phyloP scores from a whole-genome alignment of 2,113 vertebrate genomes.

The Toxotes jaculatrix region DNA sequence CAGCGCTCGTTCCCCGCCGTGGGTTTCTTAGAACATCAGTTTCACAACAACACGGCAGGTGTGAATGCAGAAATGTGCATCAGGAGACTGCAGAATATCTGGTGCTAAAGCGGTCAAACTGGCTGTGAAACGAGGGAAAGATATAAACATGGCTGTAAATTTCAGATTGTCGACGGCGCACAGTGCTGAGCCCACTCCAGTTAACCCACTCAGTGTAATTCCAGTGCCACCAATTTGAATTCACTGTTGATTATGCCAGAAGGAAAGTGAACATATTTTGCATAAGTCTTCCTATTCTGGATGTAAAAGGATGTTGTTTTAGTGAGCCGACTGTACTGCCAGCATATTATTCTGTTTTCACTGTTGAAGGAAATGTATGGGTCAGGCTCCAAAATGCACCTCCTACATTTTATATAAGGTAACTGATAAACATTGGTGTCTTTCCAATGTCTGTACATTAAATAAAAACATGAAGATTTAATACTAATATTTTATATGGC shows the following conservation, averaged over 20 bases:
- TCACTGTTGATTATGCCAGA: neutral
- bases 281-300: neutral
- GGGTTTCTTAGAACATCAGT: neutral
- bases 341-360: neutral
- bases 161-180: neutral
- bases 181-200: neutral
- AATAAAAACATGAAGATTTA: too few relatives aligned
- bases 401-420: too few relatives aligned
- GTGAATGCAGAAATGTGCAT: constrained; percentile 26
- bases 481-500: too few relatives aligned
- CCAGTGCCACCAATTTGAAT: neutral
- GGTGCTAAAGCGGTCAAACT: neutral
- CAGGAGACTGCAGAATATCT: neutral
- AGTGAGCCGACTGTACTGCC: too few relatives aligned
- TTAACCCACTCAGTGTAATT: neutral
- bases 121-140: neutral
- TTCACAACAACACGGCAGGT: neutral
- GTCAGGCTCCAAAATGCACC: too few relatives aligned
- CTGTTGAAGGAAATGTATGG: neutral
- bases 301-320: too few relatives aligned
- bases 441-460: too few relatives aligned
- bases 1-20: neutral
- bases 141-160: neutral
- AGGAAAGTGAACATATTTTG: neutral
- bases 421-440: too few relatives aligned